Percentiles rank a stretch among this genome's conserved stretches.
These are phyloP conservation scores for Picathartes gymnocephalus DNA, from an alignment of 2,113 vertebrate species.

Conservation along the genomic window DNA sequence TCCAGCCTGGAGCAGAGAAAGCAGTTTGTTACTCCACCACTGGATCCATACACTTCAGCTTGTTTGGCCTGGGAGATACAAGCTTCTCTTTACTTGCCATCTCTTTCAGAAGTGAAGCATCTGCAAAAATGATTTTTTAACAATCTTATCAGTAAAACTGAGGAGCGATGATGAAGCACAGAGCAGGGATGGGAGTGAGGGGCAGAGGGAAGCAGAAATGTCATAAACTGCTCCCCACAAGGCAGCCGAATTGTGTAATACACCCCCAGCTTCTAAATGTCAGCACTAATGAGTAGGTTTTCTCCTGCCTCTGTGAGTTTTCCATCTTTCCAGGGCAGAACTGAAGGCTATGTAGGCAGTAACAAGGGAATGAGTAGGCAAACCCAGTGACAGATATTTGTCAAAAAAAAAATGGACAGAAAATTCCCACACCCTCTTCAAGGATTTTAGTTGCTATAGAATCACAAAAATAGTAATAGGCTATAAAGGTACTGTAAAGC, in stretches of 20 bases:
- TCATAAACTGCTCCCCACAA: background rate
- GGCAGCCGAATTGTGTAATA: background rate
- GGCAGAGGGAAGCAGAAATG: background rate
- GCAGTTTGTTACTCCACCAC: background rate
- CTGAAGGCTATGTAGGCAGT: background rate
- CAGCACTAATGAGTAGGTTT: background rate
- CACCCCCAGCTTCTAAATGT: constrained; percentile 35
- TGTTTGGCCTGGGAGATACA: background rate
- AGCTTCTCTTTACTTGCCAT: background rate
- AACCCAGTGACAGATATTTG: constrained; percentile 42
- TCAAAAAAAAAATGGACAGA: constrained; percentile 13
- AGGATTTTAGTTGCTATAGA: constrained; percentile 3
- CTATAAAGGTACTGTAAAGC: background rate
- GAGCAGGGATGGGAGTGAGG: background rate
- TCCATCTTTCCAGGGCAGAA: background rate
- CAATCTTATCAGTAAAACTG: background rate
- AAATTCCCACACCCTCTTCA: background rate
- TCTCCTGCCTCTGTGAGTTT: background rate
- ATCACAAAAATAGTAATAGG: background rate
- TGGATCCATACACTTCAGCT: background rate
- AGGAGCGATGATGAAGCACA: background rate
- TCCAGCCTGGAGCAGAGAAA: background rate
- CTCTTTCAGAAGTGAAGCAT: background rate
- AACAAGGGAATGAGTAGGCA: constrained; percentile 25
- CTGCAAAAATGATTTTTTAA: background rate